phyloP scores from a whole-genome alignment of 1,140 invertebrate species.

The Luehdorfia chinensis region DNA sequence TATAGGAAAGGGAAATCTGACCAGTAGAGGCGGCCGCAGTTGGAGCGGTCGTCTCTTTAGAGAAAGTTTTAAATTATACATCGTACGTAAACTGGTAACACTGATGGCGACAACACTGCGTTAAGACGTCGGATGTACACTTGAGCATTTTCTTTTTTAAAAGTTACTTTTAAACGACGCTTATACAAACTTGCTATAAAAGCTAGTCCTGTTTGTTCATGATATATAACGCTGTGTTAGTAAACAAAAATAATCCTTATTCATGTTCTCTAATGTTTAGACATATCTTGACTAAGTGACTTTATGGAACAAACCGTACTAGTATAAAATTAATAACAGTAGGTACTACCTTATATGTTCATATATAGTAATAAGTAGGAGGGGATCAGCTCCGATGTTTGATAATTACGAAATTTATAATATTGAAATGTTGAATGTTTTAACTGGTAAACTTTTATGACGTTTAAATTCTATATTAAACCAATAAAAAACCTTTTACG shows the following conservation, averaged over 20 bases:
- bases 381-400: too few relatives aligned
- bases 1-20: slow-evolving; percentile 51
- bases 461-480: too few relatives aligned
- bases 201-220: neutral
- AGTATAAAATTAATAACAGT: too few relatives aligned
- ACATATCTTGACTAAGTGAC: too few relatives aligned
- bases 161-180: neutral
- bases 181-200: slow-evolving; percentile 5
- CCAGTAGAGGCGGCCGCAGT: slow-evolving; percentile 31
- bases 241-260: neutral
- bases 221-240: neutral
- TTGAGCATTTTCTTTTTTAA: slow-evolving; percentile 4
- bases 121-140: slow-evolving; percentile 8
- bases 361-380: too few relatives aligned
- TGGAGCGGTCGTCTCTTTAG: slow-evolving; percentile 34
- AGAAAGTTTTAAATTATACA: slow-evolving; percentile 72
- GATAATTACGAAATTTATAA: too few relatives aligned
- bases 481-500: too few relatives aligned
- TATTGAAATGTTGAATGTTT: too few relatives aligned
- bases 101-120: slow-evolving; percentile 37
- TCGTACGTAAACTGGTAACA: slow-evolving; percentile 58
- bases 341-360: too few relatives aligned
- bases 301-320: too few relatives aligned
- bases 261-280: neutral
- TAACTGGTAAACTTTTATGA: too few relatives aligned